phyloP scores from a whole-genome alignment of 92 coral and sea anemone genomes.

The Parazoanthus darwini region DNA sequence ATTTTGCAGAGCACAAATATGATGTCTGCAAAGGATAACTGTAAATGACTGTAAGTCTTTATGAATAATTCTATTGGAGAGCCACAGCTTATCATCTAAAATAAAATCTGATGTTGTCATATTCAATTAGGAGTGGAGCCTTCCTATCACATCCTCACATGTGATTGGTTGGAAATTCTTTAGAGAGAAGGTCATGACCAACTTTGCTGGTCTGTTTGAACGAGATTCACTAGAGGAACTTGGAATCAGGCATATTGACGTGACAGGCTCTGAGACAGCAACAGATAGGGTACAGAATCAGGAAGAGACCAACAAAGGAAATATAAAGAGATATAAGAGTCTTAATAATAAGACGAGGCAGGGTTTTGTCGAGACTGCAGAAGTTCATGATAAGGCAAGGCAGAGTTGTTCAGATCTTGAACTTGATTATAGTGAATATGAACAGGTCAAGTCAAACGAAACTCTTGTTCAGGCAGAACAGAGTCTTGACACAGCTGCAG shows the following conservation, averaged over 20 bases:
- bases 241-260: constrained; percentile 12
- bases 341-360: neutral
- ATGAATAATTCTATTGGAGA: too few species aligned
- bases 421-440: neutral
- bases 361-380: neutral
- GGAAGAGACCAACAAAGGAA: neutral
- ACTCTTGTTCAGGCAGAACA: neutral
- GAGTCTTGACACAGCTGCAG: neutral
- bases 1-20: too few species aligned
- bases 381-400: neutral
- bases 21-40: too few species aligned
- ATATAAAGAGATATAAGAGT: neutral
- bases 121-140: constrained; percentile 12
- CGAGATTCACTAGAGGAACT: constrained; percentile 26
- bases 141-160: neutral
- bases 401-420: neutral
- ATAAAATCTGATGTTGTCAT: neutral
- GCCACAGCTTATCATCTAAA: too few species aligned
- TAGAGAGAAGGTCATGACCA: constrained; percentile 10
- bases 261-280: neutral
- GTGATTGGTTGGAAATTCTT: neutral
- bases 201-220: neutral
- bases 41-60: too few species aligned
- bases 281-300: neutral
- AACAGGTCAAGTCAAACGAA: neutral